Evolutionary conservation across 2,797 vertebrate genomes (phyloP), one percentile per base, ranked within the genome.

Genomic region (Cyprinella venusta): DNA sequence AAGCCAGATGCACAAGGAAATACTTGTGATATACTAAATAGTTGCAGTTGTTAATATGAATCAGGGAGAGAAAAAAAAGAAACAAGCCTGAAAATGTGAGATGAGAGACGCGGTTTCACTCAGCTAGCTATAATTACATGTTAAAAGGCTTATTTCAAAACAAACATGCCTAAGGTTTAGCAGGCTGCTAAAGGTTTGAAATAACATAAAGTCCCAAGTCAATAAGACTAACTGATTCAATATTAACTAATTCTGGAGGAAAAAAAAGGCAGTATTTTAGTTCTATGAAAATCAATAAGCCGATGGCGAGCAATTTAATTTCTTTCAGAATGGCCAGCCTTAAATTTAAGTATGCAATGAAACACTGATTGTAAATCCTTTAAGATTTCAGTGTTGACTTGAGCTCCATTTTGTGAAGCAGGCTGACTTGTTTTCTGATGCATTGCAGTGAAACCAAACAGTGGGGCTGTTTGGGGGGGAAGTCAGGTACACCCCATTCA

Each of bases 61-160:
- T 67, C 36, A 52, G 45, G 52, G 24, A 56, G 26, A 50, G 8
- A 54, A 65, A 36, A 30, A 76, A 67, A 81, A 56, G 4, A 61
- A 24, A 26, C 12, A 70, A 48, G 59, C 63, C 48, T 10, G 13
- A 65, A 30, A 56, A 79, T 54, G 64, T 45, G 36, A 63, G 45
- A 61, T 38, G 56, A 83, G 65, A 54, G 42, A 81, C 15, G 21
- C 65, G 36, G 54, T 8, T 82, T 36, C 38, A 75, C 48, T 42
- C 75, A 59, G 48, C 48, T 26, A 69, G 42, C 69, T 76, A 36
- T 36, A 85, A 83, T 83, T 85, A 80, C 80, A 82, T 63, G 75
- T 68, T 79, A 70, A 83, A 85, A 76, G 68, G 67, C 63, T 77
- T 81, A 80, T 87, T 85, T 84, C 24, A 79, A 79, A 85, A 69